Conservation (phyloP, 2,113 vertebrate species). For the Tyrannus savana region DNA sequence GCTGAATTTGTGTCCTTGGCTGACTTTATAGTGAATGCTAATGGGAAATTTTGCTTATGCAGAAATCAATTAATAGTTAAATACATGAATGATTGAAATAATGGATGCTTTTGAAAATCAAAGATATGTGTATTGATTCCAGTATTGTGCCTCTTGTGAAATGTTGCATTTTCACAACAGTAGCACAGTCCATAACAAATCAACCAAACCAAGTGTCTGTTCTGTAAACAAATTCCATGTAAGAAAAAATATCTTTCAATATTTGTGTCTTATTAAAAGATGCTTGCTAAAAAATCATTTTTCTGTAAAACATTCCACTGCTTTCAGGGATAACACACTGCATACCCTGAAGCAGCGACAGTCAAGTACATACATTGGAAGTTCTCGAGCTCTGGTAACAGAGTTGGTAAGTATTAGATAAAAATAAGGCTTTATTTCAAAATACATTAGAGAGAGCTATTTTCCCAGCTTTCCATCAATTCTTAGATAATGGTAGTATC, state of each 20-base stretch:
- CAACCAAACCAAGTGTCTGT: background rate
- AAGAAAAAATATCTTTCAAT: background rate
- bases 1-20: background rate
- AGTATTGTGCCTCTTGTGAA: background rate
- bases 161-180: background rate
- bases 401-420: conserved; percentile 84
- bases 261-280: background rate
- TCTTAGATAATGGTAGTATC: background rate
- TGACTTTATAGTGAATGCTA: background rate
- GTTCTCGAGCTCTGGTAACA: conserved; percentile 88
- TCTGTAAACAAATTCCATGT: background rate
- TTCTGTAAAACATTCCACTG: conserved; percentile 1
- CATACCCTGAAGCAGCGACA: conserved; percentile 87
- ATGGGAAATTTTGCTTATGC: background rate
- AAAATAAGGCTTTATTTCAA: background rate
- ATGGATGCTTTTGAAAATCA: background rate
- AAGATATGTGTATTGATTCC: background rate
- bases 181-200: background rate
- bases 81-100: background rate
- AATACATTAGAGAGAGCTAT: background rate
- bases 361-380: conserved; percentile 71
- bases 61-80: background rate
- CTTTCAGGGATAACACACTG: conserved; percentile 93
- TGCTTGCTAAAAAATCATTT: background rate
- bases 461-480: background rate